phyloP scores from a whole-genome alignment of 2,113 vertebrate species.

The Muntiacus muntjak region DNA sequence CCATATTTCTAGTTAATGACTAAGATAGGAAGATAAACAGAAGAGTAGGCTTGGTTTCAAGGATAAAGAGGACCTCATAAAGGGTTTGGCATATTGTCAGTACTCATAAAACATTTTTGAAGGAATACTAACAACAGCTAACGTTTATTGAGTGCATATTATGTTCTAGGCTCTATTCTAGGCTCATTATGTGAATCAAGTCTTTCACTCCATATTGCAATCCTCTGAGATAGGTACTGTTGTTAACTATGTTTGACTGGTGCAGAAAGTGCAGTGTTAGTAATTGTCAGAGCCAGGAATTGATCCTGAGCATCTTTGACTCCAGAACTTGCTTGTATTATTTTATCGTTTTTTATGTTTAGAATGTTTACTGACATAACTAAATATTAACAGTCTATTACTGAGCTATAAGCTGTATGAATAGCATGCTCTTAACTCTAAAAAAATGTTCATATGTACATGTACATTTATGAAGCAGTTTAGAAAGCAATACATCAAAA shows the following conservation, averaged over 20 bases:
- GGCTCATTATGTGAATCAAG: background rate
- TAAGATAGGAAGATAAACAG: background rate
- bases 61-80: background rate
- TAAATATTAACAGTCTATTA: background rate
- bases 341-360: background rate
- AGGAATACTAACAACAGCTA: background rate
- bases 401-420: background rate
- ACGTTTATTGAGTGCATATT: background rate
- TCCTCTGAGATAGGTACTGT: background rate
- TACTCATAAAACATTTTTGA: background rate
- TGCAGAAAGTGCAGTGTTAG: background rate
- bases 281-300: background rate
- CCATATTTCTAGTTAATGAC: background rate
- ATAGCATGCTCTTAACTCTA: background rate
- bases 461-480: background rate
- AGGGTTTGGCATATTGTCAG: background rate
- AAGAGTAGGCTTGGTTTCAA: background rate
- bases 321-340: background rate
- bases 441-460: background rate
- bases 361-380: background rate
- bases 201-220: background rate
- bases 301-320: background rate
- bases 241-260: background rate
- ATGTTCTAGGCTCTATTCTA: background rate
- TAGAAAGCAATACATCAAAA: background rate